Evolutionary conservation across 1,140 invertebrate species (phyloP), one percentile per base, ranked within the genome.

Genomic region (Druon quercuslanigerum): DNA sequence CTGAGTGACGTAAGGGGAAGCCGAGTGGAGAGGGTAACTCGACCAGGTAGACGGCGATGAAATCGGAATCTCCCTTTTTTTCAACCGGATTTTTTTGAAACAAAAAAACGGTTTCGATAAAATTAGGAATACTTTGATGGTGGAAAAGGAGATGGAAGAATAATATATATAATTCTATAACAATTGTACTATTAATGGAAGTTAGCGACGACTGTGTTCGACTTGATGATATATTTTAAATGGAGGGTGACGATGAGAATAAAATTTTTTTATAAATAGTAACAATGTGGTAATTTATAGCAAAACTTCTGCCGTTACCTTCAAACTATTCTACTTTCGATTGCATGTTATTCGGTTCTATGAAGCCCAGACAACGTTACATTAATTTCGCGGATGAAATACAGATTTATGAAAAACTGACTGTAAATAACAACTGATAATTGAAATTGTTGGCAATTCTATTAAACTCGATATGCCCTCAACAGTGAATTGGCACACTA

Each of bases 321-420:
- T 66, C 60, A 66, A 66, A 66, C 60, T 66, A 66, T 66, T 66
- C 60, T 66, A 66, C 60, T 66, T 66, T 33, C 60, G 14, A 66
- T 66, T 66, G 25, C 60, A 66, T 4, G 20, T 66, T 33, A 66
- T 6, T 6, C 14, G 16, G 60, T 66, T 66, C 60, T 66, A 66
- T 66, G 46, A 66, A 66, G 33, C 60, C 33, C 60, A 66, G 25
- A 40, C 25, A 33, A 66, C 46, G 33, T 8, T 40, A 33, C 60
- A 46, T 66, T 66, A 66, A 66, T 66, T 66, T 20, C 33, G 33
- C 16, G 13, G 16, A 33, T 66, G n/a, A 66, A 66, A 46, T 66
- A 66, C 60, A 33, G 33, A 66, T 66, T 46, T 40, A 46, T 9
- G 40, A 33, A 66, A 66, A 46, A 7, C 40, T 14, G 46, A 5